A percentile compares a stretch with the other conserved stretches of the same genome.
Conservation (phyloP, 2,797 vertebrate genomes). For the Sebastes taczanowskii region DNA sequence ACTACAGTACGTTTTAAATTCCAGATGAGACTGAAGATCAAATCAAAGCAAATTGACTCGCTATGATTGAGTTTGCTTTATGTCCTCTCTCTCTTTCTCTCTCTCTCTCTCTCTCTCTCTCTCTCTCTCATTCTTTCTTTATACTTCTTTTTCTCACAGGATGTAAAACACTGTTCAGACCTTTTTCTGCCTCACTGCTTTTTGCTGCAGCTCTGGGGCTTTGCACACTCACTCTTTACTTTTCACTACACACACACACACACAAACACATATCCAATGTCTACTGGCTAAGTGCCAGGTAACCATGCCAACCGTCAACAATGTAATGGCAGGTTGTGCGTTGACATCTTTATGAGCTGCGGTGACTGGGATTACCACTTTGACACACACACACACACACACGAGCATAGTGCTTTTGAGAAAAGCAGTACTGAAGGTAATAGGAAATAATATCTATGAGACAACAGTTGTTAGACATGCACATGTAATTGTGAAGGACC, state of each 20-base stretch:
- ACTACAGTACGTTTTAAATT: slow-evolving; percentile 44
- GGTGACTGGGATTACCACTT: slow-evolving; percentile 47
- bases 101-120: neutral
- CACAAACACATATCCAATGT: slow-evolving; percentile 10
- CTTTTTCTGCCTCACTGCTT: slow-evolving; percentile 36
- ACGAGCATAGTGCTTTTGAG: neutral
- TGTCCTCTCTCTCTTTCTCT: neutral
- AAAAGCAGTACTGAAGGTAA: neutral
- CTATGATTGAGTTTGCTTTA: slow-evolving; percentile 62
- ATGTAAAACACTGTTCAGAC: slow-evolving; percentile 55
- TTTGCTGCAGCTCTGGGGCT: slow-evolving; percentile 24
- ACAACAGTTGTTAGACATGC: neutral
- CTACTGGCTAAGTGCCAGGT: slow-evolving; percentile 57
- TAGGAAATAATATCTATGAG: neutral
- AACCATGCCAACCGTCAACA: slow-evolving; percentile 65
- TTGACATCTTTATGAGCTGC: slow-evolving; percentile 62
- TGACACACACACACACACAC: neutral
- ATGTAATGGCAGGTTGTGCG: slow-evolving; percentile 39
- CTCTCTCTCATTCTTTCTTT: neutral
- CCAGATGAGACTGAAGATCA: slow-evolving; percentile 50
- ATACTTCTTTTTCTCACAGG: neutral
- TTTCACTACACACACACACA: slow-evolving; percentile 15
- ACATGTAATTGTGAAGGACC: neutral
- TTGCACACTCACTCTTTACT: slow-evolving; percentile 52
- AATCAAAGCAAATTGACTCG: slow-evolving; percentile 63